phyloP scores from a whole-genome alignment of 2,113 vertebrate genomes.

The Scomber scombrus region DNA sequence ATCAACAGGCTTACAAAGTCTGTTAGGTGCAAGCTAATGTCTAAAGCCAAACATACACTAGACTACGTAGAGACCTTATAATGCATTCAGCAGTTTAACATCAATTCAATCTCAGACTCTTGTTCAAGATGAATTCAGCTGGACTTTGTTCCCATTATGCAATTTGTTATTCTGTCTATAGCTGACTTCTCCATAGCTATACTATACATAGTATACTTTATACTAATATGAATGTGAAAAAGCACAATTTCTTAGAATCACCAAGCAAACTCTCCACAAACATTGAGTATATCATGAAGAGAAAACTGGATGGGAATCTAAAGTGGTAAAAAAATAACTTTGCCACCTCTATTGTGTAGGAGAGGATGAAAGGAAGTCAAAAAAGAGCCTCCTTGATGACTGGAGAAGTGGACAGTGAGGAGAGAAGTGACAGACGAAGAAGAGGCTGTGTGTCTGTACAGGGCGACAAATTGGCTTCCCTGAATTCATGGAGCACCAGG shows the following conservation, averaged over 20 bases:
- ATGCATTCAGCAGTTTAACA: background rate
- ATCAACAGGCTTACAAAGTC: too few species aligned
- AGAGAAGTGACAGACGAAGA: constrained; percentile 1
- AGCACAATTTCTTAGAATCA: background rate
- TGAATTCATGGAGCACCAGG: constrained; percentile 13
- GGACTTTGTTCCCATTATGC: too few species aligned
- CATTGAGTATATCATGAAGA: background rate
- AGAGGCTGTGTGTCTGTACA: background rate
- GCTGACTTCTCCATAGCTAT: background rate
- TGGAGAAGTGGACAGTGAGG: background rate
- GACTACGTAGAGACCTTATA: background rate
- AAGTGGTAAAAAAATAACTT: background rate
- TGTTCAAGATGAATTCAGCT: background rate
- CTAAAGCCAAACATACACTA: too few species aligned
- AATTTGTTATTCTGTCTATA: too few species aligned
- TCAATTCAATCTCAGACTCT: background rate
- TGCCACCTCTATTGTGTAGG: background rate
- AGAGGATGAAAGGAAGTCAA: background rate
- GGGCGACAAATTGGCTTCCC: constrained; percentile 34
- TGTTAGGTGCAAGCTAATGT: too few species aligned
- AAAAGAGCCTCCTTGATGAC: background rate
- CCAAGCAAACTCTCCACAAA: too few species aligned
- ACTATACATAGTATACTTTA: too few species aligned
- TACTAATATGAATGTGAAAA: too few species aligned
- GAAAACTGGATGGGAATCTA: background rate